Evolutionary conservation across 1,140 invertebrate genomes (phyloP).

Genomic region (Parasteatoda tepidariorum): DNA sequence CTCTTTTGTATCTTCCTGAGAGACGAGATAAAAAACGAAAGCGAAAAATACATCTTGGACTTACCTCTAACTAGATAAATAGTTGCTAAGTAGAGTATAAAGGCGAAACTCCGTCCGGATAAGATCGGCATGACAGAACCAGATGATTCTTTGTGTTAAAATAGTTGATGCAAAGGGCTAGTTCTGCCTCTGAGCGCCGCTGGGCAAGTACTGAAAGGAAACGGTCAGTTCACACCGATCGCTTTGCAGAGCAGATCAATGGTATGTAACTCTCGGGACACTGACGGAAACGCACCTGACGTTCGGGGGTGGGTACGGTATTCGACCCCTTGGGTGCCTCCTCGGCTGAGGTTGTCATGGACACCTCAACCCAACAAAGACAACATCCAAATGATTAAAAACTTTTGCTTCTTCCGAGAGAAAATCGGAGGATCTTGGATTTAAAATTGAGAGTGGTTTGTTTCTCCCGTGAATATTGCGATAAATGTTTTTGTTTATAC

Average conservation of each 20-base stretch:
- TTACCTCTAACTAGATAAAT: conserved; percentile 15
- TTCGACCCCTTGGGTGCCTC: conserved; percentile 22
- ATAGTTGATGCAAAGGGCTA: neutral
- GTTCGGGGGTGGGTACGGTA: conserved; percentile 7
- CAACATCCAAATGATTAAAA: conserved; percentile 59
- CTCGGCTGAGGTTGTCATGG: conserved; percentile 43
- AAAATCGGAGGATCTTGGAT: neutral
- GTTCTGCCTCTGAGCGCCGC: conserved; percentile 17
- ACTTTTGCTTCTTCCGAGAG: conserved; percentile 30
- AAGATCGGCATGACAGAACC: conserved; percentile 1
- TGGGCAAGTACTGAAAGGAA: conserved; percentile 30
- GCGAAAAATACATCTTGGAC: neutral
- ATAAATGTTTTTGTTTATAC: too few relatives aligned
- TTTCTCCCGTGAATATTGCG: neutral
- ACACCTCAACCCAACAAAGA: conserved; percentile 48
- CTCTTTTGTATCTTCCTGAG: neutral
- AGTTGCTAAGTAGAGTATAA: neutral
- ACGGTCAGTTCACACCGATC: conserved; percentile 34
- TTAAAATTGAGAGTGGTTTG: neutral
- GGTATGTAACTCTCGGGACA: conserved; percentile 45
- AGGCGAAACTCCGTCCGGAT: neutral
- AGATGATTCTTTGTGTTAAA: conserved; percentile 7
- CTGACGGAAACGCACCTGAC: conserved; percentile 52
- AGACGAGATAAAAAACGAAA: neutral
- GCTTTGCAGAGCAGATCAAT: conserved; percentile 42